phyloP scores from a whole-genome alignment of 2,113 vertebrate genomes.

The Aspiorhynchus laticeps region DNA sequence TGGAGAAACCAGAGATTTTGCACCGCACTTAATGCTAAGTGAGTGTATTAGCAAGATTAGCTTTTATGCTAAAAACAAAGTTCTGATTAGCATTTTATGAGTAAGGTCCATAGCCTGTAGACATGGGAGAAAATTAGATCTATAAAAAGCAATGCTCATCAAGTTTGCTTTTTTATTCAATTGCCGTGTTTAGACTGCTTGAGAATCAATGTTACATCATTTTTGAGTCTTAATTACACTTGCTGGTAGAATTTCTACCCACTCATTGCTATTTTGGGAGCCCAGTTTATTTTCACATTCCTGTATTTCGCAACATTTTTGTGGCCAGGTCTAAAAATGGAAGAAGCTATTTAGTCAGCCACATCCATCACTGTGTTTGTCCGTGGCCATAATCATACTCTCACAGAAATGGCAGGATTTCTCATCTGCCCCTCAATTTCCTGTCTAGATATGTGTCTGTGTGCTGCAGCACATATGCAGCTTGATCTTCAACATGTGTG shows the following conservation, averaged over 20 bases:
- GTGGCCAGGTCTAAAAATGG: constrained; percentile 63
- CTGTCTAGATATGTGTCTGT: constrained; percentile 20
- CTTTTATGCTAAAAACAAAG: background rate
- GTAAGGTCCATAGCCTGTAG: background rate
- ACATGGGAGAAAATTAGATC: background rate
- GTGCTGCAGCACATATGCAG: background rate
- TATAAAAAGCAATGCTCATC: background rate
- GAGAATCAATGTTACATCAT: constrained; percentile 22
- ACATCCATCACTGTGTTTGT: constrained; percentile 36
- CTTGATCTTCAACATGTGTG: constrained; percentile 7
- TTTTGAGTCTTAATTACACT: constrained; percentile 16
- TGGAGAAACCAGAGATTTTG: constrained; percentile 28
- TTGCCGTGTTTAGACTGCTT: background rate
- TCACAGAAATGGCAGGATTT: constrained; percentile 55
- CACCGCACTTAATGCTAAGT: background rate
- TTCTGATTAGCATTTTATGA: background rate
- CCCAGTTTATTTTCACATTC: constrained; percentile 43
- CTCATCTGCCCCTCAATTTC: constrained; percentile 50
- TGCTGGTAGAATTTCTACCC: constrained; percentile 12
- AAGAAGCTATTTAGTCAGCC: constrained; percentile 61
- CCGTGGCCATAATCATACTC: constrained; percentile 54
- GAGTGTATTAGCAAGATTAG: background rate
- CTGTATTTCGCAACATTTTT: constrained; percentile 60
- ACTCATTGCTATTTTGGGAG: constrained; percentile 21
- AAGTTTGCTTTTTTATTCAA: background rate